A percentile compares a stretch with the other conserved stretches of the same genome.
These are phyloP conservation scores for Gryon sp. DNA, from an alignment of 1,140 invertebrate genomes.

Conservation along the genomic window DNA sequence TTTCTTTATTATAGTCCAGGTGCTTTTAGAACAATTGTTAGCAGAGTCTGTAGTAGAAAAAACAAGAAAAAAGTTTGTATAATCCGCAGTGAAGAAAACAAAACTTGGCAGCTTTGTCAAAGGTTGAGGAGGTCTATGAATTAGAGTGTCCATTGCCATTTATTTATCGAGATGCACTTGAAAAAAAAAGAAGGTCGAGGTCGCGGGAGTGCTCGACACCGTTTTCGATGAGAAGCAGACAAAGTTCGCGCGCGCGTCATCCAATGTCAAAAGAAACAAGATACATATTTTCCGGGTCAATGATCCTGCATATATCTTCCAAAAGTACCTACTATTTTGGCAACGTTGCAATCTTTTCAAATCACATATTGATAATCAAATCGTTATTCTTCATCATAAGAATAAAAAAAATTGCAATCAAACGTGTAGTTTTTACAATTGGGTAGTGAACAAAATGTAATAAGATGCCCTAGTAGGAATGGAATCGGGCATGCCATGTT, in stretches of 20 bases:
- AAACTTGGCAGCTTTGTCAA: conserved; percentile 8
- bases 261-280: conserved; percentile 53
- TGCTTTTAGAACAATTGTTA: too few species aligned
- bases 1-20: too few species aligned
- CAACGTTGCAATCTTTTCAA: conserved; percentile 63
- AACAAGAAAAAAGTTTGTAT: background rate
- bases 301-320: conserved; percentile 39
- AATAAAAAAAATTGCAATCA: too few species aligned
- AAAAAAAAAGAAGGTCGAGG: conserved; percentile 53
- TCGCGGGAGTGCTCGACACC: conserved; percentile 32
- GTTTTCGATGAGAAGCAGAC: conserved; percentile 26
- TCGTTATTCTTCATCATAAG: too few species aligned
- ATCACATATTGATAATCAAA: too few species aligned
- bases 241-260: conserved; percentile 54
- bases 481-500: too few species aligned
- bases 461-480: too few species aligned
- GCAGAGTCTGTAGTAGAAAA: background rate
- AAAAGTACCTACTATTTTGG: conserved; percentile 68
- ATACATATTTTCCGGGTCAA: conserved; percentile 53
- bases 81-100: background rate
- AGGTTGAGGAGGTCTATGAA: conserved; percentile 11
- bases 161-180: conserved; percentile 51
- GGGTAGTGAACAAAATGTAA: too few species aligned
- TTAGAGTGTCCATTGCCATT: conserved; percentile 34
- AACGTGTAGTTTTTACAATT: too few species aligned